A percentile compares a stretch with the other conserved stretches of the same genome.
Evolutionary conservation across 2,113 vertebrate genomes (phyloP).

Genomic region (Aegotheles bennettii): DNA sequence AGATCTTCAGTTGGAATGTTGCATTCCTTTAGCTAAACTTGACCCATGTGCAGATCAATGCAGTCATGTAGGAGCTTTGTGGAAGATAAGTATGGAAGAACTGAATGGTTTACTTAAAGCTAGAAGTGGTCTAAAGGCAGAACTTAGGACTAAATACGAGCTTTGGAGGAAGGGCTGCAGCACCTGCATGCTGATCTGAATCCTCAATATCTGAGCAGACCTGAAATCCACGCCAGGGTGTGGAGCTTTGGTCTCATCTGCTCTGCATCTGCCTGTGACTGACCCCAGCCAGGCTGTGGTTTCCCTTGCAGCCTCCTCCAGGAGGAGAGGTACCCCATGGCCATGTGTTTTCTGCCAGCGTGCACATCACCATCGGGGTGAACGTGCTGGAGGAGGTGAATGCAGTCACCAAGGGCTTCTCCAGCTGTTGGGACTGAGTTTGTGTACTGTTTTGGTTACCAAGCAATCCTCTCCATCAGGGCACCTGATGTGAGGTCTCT

Average conservation of each 20-base stretch:
- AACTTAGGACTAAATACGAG: rapidly evolving
- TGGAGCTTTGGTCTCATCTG: neutral
- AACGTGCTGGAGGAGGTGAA: neutral
- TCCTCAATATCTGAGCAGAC: neutral
- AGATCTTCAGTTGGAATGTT: neutral
- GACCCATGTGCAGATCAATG: neutral
- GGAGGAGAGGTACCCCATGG: neutral
- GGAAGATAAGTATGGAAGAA: neutral
- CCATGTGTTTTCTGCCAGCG: rapidly evolving
- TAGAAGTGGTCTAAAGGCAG: neutral
- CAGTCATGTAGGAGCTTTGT: neutral
- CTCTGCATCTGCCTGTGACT: rapidly evolving
- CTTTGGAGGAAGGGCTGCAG: neutral
- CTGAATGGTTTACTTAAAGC: neutral
- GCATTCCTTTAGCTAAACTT: neutral
- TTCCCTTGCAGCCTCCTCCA: neutral
- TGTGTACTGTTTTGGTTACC: constrained; percentile 16
- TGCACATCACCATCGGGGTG: neutral
- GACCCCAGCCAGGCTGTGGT: neutral
- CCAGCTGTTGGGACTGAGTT: neutral
- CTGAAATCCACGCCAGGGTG: neutral
- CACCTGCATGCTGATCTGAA: neutral
- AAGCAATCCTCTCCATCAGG: neutral
- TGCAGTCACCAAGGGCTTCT: neutral
- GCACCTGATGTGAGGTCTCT: neutral